These are phyloP conservation scores for Caenorhabditis zanzibari DNA, from an alignment of 2,888 invertebrate genomes.

Conservation along the genomic window DNA sequence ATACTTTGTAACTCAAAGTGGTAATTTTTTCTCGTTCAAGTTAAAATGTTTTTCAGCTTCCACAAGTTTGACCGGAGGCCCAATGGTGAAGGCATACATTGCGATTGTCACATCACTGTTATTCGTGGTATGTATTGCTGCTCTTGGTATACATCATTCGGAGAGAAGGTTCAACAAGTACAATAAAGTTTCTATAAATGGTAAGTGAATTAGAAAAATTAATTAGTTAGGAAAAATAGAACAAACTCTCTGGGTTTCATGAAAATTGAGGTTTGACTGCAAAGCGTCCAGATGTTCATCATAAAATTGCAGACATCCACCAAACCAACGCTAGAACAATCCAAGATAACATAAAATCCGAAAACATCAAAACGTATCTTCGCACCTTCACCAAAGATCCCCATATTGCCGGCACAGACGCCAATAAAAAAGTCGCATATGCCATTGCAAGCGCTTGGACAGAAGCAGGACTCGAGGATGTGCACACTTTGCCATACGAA, in stretches of 20 bases:
- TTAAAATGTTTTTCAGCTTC: constrained; percentile 59
- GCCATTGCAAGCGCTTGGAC: constrained; percentile 78
- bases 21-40: background rate
- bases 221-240: no score
- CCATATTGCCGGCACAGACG: constrained; percentile 80
- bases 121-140: constrained; percentile 55
- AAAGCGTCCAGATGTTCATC: no score
- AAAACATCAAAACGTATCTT: constrained; percentile 74
- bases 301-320: constrained; percentile 67
- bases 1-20: no score
- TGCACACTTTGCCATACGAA: constrained; percentile 78
- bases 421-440: constrained; percentile 79
- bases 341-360: constrained; percentile 67
- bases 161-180: constrained; percentile 59
- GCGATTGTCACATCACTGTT: constrained; percentile 52
- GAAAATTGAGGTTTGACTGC: no score
- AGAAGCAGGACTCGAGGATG: constrained; percentile 79
- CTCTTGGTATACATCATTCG: constrained; percentile 71
- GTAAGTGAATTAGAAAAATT: constrained; percentile 23
- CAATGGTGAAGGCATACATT: constrained; percentile 72
- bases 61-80: constrained; percentile 63
- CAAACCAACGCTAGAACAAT: constrained; percentile 47
- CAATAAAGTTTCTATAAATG: constrained; percentile 66
- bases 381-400: constrained; percentile 76
- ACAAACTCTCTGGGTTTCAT: no score